These are phyloP conservation scores for Drosophila rufa DNA, from an alignment of 1,140 invertebrate species.

Conservation along the genomic window DNA sequence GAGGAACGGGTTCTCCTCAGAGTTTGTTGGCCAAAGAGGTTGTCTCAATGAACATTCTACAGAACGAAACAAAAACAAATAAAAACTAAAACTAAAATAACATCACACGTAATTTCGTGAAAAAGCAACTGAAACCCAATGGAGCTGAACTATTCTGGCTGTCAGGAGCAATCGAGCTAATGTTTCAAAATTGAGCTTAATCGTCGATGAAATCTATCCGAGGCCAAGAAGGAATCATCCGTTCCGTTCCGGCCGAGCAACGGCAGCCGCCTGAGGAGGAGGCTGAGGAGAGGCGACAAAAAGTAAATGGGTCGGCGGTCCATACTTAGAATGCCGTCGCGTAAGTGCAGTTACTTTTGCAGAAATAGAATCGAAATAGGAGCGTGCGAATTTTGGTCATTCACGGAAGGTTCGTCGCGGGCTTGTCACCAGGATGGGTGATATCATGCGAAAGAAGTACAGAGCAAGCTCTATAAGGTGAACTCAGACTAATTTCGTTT, in stretches of 20 bases:
- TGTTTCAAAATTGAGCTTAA: constrained; percentile 76
- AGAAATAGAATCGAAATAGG: constrained; percentile 66
- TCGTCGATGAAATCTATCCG: constrained; percentile 58
- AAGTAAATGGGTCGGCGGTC: constrained; percentile 64
- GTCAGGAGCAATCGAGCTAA: constrained; percentile 53
- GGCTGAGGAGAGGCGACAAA: constrained; percentile 52
- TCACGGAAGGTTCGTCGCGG: constrained; percentile 35
- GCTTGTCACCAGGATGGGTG: constrained; percentile 51
- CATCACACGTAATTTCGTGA: constrained; percentile 8
- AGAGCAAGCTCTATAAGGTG: constrained; percentile 7
- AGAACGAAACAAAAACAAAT: background rate
- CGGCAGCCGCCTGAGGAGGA: constrained; percentile 1
- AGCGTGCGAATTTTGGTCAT: constrained; percentile 54
- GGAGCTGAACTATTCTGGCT: constrained; percentile 49
- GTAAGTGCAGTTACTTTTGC: constrained; percentile 48
- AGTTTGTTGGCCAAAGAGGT: constrained; percentile 10
- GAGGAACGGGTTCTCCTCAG: constrained; percentile 21
- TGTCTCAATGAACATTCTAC: constrained; percentile 31
- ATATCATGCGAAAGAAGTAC: constrained; percentile 31
- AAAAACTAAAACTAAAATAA: background rate
- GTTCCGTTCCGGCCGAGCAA: constrained; percentile 58
- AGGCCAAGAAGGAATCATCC: constrained; percentile 43
- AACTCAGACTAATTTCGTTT: background rate
- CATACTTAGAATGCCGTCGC: constrained; percentile 68
- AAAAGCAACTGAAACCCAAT: constrained; percentile 37